A percentile compares a stretch with the other conserved stretches of the same genome.
Conservation (phyloP, 2,888 invertebrate genomes). For the Chymomyza procnemis region DNA sequence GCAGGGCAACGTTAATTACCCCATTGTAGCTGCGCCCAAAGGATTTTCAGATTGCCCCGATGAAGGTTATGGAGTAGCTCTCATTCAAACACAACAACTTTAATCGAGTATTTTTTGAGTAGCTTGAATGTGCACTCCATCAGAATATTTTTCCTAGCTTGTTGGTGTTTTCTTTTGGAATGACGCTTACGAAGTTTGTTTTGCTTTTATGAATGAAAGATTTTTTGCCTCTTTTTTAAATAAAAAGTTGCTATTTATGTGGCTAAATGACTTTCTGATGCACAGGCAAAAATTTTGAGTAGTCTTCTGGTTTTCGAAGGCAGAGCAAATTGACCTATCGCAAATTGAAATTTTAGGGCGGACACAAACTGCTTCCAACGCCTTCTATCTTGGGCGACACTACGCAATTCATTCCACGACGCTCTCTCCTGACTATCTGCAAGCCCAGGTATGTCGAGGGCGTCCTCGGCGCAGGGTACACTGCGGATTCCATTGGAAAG, state of each 20-base stretch:
- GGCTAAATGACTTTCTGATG: slow-evolving; percentile 17
- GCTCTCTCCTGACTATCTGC: too few species aligned
- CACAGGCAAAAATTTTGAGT: too few species aligned
- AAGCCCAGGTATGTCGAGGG: too few species aligned
- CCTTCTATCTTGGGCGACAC: too few species aligned
- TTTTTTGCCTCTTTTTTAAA: neutral
- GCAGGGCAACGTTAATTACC: neutral
- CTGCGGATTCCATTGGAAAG: too few species aligned
- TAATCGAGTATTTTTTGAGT: neutral
- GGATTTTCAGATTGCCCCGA: neutral
- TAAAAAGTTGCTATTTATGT: slow-evolving; percentile 18
- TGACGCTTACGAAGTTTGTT: neutral
- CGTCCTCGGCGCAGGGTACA: too few species aligned
- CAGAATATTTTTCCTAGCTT: neutral
- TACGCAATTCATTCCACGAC: too few species aligned
- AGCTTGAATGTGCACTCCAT: neutral
- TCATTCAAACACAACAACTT: neutral
- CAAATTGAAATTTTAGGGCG: too few species aligned
- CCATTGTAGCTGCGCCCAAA: neutral
- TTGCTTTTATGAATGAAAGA: neutral
- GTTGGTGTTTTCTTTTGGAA: too few species aligned
- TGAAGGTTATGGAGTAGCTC: neutral
- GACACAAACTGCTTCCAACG: too few species aligned
- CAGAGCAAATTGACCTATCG: too few species aligned
- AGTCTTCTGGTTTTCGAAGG: too few species aligned